These are phyloP conservation scores for Pegoplata infirma DNA, from an alignment of 2,888 invertebrate genomes.

Conservation along the genomic window DNA sequence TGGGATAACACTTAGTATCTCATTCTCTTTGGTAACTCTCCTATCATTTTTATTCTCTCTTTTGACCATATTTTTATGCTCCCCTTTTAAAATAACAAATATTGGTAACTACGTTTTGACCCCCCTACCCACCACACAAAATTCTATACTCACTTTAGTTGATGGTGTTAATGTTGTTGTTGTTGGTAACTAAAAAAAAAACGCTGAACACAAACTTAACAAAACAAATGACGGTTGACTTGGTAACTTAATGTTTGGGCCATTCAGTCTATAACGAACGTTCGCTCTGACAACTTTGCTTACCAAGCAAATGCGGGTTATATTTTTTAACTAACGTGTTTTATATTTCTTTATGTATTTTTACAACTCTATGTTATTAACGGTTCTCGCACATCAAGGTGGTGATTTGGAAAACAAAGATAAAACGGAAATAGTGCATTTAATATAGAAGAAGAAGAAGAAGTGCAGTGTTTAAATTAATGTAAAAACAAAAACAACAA, in stretches of 20 bases:
- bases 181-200: slow-evolving; percentile 39
- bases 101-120: slow-evolving; percentile 48
- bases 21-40: background rate
- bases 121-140: slow-evolving; percentile 8
- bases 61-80: slow-evolving; percentile 1
- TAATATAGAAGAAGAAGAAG: slow-evolving; percentile 41
- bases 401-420: slow-evolving; percentile 34
- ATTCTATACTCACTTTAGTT: slow-evolving; percentile 1
- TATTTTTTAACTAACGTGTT: slow-evolving; percentile 17
- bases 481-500: slow-evolving; percentile 6
- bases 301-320: slow-evolving; percentile 30
- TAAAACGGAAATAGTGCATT: slow-evolving; percentile 61
- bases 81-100: slow-evolving; percentile 34
- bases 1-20: too few relatives aligned
- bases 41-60: background rate
- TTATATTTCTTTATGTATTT: background rate
- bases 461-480: slow-evolving; percentile 40
- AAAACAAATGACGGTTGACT: slow-evolving; percentile 62
- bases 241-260: slow-evolving; percentile 65
- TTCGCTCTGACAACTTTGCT: slow-evolving; percentile 69
- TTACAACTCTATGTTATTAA: slow-evolving; percentile 44
- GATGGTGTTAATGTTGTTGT: slow-evolving; percentile 42
- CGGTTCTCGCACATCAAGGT: slow-evolving; percentile 29
- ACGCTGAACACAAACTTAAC: slow-evolving; percentile 5
- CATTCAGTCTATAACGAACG: slow-evolving; percentile 66